Evolutionary conservation across 2,888 invertebrate species (phyloP), one percentile per base, ranked within the genome.

Genomic region (Noctuana brunneofusca): DNA sequence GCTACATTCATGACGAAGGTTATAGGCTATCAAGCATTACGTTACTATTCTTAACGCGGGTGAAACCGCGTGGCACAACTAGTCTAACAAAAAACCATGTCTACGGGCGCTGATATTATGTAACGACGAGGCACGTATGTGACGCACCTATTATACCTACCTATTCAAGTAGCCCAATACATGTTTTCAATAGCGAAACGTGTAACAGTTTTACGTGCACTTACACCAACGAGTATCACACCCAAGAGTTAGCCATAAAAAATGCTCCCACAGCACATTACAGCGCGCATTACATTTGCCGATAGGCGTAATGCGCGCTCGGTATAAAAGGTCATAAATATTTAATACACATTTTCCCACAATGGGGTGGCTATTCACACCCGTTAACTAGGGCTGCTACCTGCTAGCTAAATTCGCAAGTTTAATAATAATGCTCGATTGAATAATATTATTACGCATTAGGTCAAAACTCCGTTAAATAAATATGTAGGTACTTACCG

Each of bases 281-380:
- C 56, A 50, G 41, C 55, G 30, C 20, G 24, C 56, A 63, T 63
- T 63, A 63, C 62, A 63, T 63, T 63, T 56, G 62, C 49, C 62
- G 62, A 63, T 63, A 63, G 62, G 56, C 56, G 62, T 63, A 63
- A 63, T 63, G 56, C 41, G 50, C 50, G 50, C 43, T 63, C 63
- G 32, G 50, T 64, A 64, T 58, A 58, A 64, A 64, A 64, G 58
- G 79, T 84, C 83, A 89, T 90, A 90, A 89, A 90, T 90, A 89
- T 89, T 90, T 85, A 88, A 89, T 86, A 86, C 85, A 84, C 79
- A 86, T 89, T 84, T 90, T 90, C 88, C 87, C 89, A 89, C 89
- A 89, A 89, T 87, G 83, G 89, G 87, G 88, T 85, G 83, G 87
- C 85, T 77, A 86, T 89, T 89, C 84, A 80, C 88, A 89, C 87